Base-by-base conservation (phyloP, 2,797 vertebrate species). In the Sternarchorhynchus goeldii region DNA sequence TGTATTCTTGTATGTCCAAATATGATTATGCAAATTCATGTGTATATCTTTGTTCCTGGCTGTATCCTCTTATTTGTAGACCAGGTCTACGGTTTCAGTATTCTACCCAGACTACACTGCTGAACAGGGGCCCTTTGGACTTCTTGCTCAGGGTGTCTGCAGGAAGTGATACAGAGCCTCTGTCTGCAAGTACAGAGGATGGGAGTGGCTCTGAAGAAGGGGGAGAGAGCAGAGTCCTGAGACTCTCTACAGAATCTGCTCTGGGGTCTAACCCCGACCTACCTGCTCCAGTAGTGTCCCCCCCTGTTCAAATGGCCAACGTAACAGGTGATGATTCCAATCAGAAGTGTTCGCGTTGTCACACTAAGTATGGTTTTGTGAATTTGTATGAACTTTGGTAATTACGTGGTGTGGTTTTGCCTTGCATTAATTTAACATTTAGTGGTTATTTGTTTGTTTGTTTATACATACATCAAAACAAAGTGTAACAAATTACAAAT, bases 61-160 rank as follows among this genome's bases (percentile, higher is more conserved):
- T 73, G 29, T 21, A 17, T 34, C 50, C 20, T 68, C 31, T 25
- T 55, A n/a, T 21, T 80, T 41, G 77, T 29, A 92, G 93, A 73
- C 86, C 91, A 55, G 89, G 90, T 31, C 92, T 93, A 77, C 70
- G 92, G 0, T 45, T 96, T 65, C 90, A 91, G 77, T 93, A 90
- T 81, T 95, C 93, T 79, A 96, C 95, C 86, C 94, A 93, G 79
- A 81, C 92, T 6, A 89, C 91, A 69, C 91, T 92, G 56, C 90
- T 91, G 32, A 94, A 94, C 34, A 87, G 87, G 83, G 86, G 85
- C 5, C 90, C 91, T 32, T 73, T 86, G 18, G 90, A 88, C 59
- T 92, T 92, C 68, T 84, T 90, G 63, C 88, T 92, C 6, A 87
- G 90, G 16, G 90, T 84, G 0, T 91, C 92, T 0, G 88, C 90